phyloP scores from a whole-genome alignment of 2,888 invertebrate species.

The Zygothrica quintamaculata region DNA sequence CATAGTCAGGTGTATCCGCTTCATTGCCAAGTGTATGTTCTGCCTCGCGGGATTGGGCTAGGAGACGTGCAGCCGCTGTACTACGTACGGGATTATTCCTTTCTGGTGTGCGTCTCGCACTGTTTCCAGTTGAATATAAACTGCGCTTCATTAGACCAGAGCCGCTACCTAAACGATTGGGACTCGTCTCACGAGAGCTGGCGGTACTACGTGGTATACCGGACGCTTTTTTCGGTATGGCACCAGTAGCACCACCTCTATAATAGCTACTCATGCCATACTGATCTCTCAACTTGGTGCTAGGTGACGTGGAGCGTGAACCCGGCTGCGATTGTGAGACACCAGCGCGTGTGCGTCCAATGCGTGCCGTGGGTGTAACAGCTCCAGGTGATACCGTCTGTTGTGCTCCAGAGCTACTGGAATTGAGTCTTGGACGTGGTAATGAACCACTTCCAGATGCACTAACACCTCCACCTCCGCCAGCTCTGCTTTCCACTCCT shows the following conservation, averaged over 20 bases:
- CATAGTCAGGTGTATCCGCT: slow-evolving; percentile 52
- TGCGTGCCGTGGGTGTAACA: slow-evolving; percentile 84
- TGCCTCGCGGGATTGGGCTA: slow-evolving; percentile 94
- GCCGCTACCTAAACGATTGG: slow-evolving; percentile 85
- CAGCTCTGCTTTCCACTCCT: neutral
- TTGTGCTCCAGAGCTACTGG: slow-evolving; percentile 48
- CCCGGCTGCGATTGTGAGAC: slow-evolving; percentile 98
- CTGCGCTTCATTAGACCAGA: slow-evolving; percentile 84
- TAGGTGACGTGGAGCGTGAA: slow-evolving; percentile 96
- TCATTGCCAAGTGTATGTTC: slow-evolving; percentile 91
- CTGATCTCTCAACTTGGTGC: slow-evolving; percentile 91
- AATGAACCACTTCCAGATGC: slow-evolving; percentile 69
- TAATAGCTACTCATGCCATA: slow-evolving; percentile 82
- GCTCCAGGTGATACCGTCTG: slow-evolving; percentile 70
- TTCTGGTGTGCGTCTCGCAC: slow-evolving; percentile 84
- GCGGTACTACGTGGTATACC: slow-evolving; percentile 90
- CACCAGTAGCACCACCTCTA: slow-evolving; percentile 83
- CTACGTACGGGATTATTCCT: slow-evolving; percentile 86
- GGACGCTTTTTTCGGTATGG: slow-evolving; percentile 88
- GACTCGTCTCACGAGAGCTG: slow-evolving; percentile 89
- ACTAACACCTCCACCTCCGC: neutral
- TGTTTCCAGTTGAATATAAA: slow-evolving; percentile 75
- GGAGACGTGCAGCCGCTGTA: slow-evolving; percentile 91
- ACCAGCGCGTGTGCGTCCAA: slow-evolving; percentile 86
- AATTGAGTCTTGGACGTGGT: slow-evolving; percentile 75